Evolutionary conservation across 2,888 invertebrate species (phyloP), one percentile per base, ranked within the genome.

Genomic region (Hipparchia semele): DNA sequence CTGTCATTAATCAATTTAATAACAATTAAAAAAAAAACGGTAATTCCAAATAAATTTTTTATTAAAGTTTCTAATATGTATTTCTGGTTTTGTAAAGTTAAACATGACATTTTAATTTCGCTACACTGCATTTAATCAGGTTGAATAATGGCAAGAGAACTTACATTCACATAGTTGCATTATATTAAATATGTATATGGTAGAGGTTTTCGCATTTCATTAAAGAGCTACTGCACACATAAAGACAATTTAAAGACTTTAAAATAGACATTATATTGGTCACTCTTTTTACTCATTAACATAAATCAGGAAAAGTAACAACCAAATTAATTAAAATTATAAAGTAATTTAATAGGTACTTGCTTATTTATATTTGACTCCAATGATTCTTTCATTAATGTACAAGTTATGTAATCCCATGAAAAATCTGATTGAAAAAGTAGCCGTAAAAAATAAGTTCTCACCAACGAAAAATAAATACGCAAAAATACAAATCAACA

Each of bases 141-240:
- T 72, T 72, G 64, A 68, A 64, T 65, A 74, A 70, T 72, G 72
- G 71, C 68, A 71, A 73, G 69, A 73, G 54, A 61, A 71, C 70
- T 56, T 56, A 49, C 72, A 54, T 68, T 71, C 64, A 71, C 70
- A 70, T 60, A 59, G 60, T 64, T 73, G 56, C 70, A 59, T 70
- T 39, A 70, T 66, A 69, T 58, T 72, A 39, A 39, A 61, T 12
- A n/a, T n/a, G n/a, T n/a, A 10, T 1, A 46, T 53, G 23, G n/a
- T 23, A 53, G 51, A 66, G 7, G 23, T 39, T 39, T 12, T 33
- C 10, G 53, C 53, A 39, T 66, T 53, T 0, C 33, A 39, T 39
- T 66, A 53, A 53, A 66, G 53, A 66, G 53, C n/a, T n/a, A 39
- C 65, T n/a, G 7, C 53, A 53, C 65, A 66, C 54, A 39, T 39